Conservation (phyloP, 2,113 vertebrate species). For the Phycodurus eques region DNA sequence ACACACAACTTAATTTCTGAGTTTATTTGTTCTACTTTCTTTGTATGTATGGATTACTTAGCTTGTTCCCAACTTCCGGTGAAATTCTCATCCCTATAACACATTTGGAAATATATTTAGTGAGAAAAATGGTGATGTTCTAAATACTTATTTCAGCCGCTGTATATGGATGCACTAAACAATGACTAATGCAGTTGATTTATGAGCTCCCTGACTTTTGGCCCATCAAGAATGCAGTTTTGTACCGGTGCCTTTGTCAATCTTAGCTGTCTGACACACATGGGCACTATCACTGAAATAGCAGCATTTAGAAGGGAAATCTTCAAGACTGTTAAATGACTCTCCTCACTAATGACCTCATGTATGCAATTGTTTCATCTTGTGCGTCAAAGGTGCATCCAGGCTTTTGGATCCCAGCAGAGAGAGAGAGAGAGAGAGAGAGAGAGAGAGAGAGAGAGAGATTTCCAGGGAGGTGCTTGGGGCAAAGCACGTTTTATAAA, state of each 20-base stretch:
- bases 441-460: conserved; percentile 26
- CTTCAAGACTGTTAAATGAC: conserved; percentile 36
- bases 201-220: not conserved
- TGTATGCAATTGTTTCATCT: conserved; percentile 50
- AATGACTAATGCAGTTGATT: not conserved
- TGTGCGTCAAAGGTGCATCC: conserved; percentile 50
- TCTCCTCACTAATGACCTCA: conserved; percentile 52
- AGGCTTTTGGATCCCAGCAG: conserved; percentile 39
- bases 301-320: conserved; percentile 36
- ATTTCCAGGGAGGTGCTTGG: conserved; percentile 18
- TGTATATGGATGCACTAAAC: not conserved
- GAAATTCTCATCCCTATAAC: no score
- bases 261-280: conserved; percentile 48
- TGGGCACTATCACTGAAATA: conserved; percentile 41
- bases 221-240: not conserved
- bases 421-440: conserved; percentile 19
- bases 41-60: no score
- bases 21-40: no score
- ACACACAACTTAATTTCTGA: no score
- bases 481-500: conserved; percentile 22
- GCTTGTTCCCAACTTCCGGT: no score
- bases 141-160: no score
- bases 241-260: conserved; percentile 23
- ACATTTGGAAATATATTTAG: no score
- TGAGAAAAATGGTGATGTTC: no score